A percentile compares a stretch with the other conserved stretches of the same genome.
These are phyloP conservation scores for Ataeniobius toweri DNA, from an alignment of 2,797 vertebrate species.

Conservation along the genomic window DNA sequence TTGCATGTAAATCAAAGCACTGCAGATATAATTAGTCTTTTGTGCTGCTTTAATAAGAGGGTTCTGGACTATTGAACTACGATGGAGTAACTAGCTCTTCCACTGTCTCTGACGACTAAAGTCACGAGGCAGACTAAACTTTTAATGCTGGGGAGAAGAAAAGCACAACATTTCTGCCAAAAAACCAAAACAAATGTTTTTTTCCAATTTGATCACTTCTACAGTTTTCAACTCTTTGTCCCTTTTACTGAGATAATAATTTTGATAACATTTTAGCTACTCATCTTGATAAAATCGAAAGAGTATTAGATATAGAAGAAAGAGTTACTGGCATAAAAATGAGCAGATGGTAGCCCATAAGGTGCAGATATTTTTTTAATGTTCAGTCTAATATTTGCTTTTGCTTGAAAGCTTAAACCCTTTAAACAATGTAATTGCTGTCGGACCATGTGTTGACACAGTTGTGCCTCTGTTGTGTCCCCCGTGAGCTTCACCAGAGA, in stretches of 20 bases:
- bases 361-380: conserved; percentile 9
- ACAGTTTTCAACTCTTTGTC: background rate
- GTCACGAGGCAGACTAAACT: conserved; percentile 30
- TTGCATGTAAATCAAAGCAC: conserved; percentile 77
- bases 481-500: background rate
- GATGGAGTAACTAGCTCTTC: conserved; percentile 29
- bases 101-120: conserved; percentile 39
- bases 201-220: too few species aligned
- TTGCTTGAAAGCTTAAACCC: conserved; percentile 18
- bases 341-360: conserved; percentile 23
- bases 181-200: background rate
- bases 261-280: background rate
- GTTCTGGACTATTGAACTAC: conserved; percentile 59
- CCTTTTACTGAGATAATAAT: background rate
- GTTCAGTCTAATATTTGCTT: conserved; percentile 24
- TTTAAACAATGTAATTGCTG: conserved; percentile 11
- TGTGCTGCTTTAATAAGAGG: conserved; percentile 74
- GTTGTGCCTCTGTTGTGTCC: background rate
- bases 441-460: background rate
- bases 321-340: conserved; percentile 25
- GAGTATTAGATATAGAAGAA: background rate
- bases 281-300: background rate
- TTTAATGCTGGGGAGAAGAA: conserved; percentile 4
- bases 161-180: background rate
- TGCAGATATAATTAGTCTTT: conserved; percentile 73